Evolutionary conservation across 1,140 invertebrate genomes (phyloP).

Genomic region (Orchestia grillus): DNA sequence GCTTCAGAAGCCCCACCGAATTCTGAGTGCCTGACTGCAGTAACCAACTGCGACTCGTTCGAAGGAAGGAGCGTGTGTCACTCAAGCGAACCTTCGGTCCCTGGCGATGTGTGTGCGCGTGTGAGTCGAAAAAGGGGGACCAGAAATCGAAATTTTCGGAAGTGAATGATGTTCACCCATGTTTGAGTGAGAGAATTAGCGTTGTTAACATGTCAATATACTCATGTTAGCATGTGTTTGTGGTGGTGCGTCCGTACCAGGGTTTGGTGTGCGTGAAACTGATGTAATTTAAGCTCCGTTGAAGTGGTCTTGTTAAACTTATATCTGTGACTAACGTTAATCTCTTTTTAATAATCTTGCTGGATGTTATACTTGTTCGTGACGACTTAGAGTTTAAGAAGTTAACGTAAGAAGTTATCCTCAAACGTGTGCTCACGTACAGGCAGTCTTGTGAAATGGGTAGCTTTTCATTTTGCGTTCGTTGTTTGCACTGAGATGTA

Average conservation of each 20-base stretch:
- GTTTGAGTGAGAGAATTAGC: neutral
- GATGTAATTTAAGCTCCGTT: conserved; percentile 27
- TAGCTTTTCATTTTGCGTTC: neutral
- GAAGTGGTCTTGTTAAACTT: conserved; percentile 48
- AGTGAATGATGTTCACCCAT: neutral
- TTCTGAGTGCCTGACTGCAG: too few relatives aligned
- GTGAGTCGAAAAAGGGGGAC: too few relatives aligned
- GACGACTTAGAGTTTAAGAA: neutral
- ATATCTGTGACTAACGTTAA: conserved; percentile 20
- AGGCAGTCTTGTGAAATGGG: neutral
- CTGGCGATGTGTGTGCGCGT: too few relatives aligned
- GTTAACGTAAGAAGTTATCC: neutral
- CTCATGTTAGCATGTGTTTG: neutral
- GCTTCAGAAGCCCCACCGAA: too few relatives aligned
- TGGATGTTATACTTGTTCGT: conserved; percentile 1
- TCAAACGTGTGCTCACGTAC: neutral
- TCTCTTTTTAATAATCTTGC: conserved; percentile 24
- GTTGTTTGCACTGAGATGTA: too few relatives aligned
- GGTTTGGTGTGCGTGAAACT: neutral
- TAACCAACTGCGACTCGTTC: too few relatives aligned
- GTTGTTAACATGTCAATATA: neutral
- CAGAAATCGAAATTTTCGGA: neutral
- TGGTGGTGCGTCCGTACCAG: neutral
- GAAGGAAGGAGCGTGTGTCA: too few relatives aligned
- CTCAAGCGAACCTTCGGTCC: too few relatives aligned